Evolutionary conservation across 2,888 invertebrate species (phyloP).

Genomic region (Sphinx pinastri): DNA sequence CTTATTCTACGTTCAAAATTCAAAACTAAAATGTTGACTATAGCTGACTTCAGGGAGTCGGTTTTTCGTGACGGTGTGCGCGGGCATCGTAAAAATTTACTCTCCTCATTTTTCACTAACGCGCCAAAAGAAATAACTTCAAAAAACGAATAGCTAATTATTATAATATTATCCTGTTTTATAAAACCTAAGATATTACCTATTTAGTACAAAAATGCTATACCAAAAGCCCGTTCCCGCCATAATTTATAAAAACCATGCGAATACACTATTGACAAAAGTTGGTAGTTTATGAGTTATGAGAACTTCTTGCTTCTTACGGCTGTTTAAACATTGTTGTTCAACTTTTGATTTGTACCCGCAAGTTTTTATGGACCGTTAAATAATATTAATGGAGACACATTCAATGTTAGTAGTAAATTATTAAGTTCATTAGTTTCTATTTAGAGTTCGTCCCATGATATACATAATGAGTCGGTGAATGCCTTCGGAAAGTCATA

Average conservation of each 20-base stretch:
- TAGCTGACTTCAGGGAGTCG: too few species aligned
- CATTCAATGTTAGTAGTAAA: conserved; percentile 6
- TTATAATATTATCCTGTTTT: too few species aligned
- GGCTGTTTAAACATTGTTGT: conserved; percentile 32
- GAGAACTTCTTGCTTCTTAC: conserved; percentile 21
- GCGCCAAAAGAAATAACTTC: too few species aligned
- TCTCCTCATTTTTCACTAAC: too few species aligned
- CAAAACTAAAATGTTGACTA: too few species aligned
- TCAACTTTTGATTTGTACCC: conserved; percentile 30
- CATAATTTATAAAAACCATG: conserved; percentile 35
- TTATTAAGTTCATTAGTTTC: conserved; percentile 23
- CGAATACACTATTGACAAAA: conserved; percentile 30
- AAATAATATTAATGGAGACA: conserved; percentile 23
- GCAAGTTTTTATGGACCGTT: conserved; percentile 22
- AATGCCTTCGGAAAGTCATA: too few species aligned
- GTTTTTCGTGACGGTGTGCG: too few species aligned
- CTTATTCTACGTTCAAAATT: too few species aligned
- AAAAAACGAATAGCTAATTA: too few species aligned
- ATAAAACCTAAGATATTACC: neutral
- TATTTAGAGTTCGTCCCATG: neutral
- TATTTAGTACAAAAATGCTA: neutral
- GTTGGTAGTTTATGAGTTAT: conserved; percentile 20
- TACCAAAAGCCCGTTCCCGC: neutral
- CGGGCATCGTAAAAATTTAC: too few species aligned
- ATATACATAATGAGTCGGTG: neutral